A percentile compares a stretch with the other conserved stretches of the same genome.
Evolutionary conservation across 2,113 vertebrate species (phyloP).

Genomic region (Romanogobio albipinnatus): DNA sequence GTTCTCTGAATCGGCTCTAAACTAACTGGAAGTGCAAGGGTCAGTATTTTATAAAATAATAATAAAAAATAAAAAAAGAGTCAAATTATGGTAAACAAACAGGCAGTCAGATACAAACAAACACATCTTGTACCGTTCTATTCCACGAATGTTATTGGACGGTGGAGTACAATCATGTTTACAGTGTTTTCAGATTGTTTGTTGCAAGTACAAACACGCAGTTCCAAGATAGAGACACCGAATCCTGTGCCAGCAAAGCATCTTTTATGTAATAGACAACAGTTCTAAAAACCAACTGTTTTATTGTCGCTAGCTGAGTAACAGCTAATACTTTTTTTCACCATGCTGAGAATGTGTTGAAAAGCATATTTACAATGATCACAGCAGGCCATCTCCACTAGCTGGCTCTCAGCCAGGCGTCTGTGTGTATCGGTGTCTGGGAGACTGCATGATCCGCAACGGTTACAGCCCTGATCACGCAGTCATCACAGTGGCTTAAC

Average conservation of each 20-base stretch:
- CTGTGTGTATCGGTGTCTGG: constrained; percentile 11
- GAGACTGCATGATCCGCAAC: constrained; percentile 18
- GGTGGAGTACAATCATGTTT: background rate
- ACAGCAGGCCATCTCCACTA: constrained; percentile 1
- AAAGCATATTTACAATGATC: constrained; percentile 29
- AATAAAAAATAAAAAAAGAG: background rate
- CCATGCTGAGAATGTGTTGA: constrained; percentile 1
- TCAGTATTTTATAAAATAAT: background rate
- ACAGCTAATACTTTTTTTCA: background rate
- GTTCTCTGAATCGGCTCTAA: constrained; percentile 11
- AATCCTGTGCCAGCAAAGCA: background rate
- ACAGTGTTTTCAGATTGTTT: background rate
- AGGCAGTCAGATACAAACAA: background rate
- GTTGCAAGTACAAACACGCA: background rate
- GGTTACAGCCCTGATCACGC: background rate
- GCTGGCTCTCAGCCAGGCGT: constrained; percentile 29
- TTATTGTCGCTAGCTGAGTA: background rate
- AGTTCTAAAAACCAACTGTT: background rate
- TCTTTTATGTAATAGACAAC: background rate
- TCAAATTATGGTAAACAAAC: constrained; percentile 1
- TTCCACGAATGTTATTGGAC: background rate
- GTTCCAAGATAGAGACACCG: background rate
- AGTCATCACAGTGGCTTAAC: constrained; percentile 35
- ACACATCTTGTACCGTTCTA: background rate
- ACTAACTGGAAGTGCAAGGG: background rate